Conservation (phyloP, 2,113 vertebrate genomes). For the Dunckerocampus dactyliophorus region DNA sequence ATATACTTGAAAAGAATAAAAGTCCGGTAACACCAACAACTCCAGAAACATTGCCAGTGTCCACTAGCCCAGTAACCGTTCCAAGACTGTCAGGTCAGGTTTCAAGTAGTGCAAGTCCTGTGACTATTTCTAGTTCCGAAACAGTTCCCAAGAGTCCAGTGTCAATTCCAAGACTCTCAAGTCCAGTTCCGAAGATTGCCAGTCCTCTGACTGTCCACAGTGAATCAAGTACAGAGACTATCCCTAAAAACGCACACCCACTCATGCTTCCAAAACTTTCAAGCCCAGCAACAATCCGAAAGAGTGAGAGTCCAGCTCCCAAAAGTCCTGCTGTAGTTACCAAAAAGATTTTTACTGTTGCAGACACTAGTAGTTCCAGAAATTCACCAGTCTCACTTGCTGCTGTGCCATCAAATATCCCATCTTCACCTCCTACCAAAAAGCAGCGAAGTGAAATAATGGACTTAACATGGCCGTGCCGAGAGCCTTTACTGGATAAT, state of each 20-base stretch:
- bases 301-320: constrained; percentile 20
- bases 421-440: constrained; percentile 20
- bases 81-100: constrained; percentile 41
- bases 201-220: constrained; percentile 38
- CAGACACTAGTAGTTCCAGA: constrained; percentile 38
- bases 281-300: constrained; percentile 37
- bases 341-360: constrained; percentile 38
- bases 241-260: constrained; percentile 15
- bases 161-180: constrained; percentile 40
- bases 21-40: constrained; percentile 9
- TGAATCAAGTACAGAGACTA: constrained; percentile 11
- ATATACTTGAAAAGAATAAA: neutral
- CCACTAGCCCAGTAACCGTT: constrained; percentile 26
- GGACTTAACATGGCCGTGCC: constrained; percentile 57
- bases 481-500: constrained; percentile 57
- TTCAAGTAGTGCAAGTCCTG: constrained; percentile 39
- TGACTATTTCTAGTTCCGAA: constrained; percentile 32
- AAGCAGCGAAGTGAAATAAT: constrained; percentile 17
- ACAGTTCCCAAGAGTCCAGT: constrained; percentile 44
- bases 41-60: constrained; percentile 10
- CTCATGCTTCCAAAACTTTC: constrained; percentile 16
- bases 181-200: constrained; percentile 40
- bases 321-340: constrained; percentile 38
- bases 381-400: constrained; percentile 18
- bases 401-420: constrained; percentile 21